phyloP scores from a whole-genome alignment of 2,113 vertebrate species.

The Bostrychus sinensis region DNA sequence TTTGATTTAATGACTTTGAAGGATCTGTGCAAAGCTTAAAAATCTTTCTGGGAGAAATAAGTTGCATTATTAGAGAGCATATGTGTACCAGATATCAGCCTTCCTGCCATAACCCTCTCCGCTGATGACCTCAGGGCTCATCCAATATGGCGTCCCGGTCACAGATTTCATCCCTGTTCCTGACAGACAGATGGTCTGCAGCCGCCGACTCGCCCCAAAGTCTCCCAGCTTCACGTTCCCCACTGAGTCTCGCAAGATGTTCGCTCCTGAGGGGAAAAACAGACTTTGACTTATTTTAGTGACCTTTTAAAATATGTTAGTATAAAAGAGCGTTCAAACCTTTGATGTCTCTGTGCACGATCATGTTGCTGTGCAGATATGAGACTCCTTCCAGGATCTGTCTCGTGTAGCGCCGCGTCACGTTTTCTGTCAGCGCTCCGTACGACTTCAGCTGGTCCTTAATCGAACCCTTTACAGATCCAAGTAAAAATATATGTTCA shows the following conservation, averaged over 20 bases:
- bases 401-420: conserved; percentile 94
- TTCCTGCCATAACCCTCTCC: conserved; percentile 98
- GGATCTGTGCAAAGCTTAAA: too few relatives aligned
- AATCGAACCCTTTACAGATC: conserved; percentile 87
- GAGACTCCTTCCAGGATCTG: conserved; percentile 98
- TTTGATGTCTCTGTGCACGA: conserved; percentile 99
- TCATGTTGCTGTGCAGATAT: conserved; percentile 99
- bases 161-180: conserved; percentile 98
- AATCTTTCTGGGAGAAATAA: neutral
- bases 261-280: conserved; percentile 92
- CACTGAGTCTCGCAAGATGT: conserved; percentile 95
- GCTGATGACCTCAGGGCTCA: conserved; percentile 98
- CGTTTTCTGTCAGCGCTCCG: conserved; percentile 95
- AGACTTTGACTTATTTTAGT: too few relatives aligned
- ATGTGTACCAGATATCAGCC: conserved; percentile 93
- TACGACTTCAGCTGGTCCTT: conserved; percentile 98
- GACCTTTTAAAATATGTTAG: too few relatives aligned
- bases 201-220: conserved; percentile 94
- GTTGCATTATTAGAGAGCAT: neutral
- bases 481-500: neutral
- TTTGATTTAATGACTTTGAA: too few relatives aligned
- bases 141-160: conserved; percentile 98
- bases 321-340: too few relatives aligned
- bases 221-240: conserved; percentile 99
- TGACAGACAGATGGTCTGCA: conserved; percentile 97